phyloP scores from a whole-genome alignment of 2,113 vertebrate species.

The Caracal caracal region DNA sequence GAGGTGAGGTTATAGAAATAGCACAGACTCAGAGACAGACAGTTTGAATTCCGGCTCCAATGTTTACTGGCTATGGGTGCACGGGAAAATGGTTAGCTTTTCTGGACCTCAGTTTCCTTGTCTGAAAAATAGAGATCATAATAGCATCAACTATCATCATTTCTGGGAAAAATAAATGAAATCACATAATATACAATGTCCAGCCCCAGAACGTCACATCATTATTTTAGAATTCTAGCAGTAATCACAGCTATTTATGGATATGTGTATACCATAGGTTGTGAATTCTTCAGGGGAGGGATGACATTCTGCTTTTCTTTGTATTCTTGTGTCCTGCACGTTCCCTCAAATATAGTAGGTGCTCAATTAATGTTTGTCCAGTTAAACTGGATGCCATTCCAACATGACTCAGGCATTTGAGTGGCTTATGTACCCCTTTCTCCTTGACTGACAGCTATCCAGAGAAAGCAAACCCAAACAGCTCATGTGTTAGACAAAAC shows the following conservation, averaged over 20 bases:
- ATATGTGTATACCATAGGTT: neutral
- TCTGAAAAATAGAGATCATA: neutral
- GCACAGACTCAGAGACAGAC: neutral
- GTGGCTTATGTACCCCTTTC: neutral
- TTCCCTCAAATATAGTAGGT: neutral
- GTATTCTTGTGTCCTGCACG: neutral
- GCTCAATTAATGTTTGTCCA: neutral
- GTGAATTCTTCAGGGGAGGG: neutral
- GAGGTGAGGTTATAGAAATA: neutral
- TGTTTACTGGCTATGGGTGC: neutral
- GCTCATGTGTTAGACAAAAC: neutral
- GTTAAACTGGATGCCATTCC: neutral
- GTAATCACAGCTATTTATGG: neutral
- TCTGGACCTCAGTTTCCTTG: neutral
- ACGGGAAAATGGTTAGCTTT: neutral
- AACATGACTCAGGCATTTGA: neutral
- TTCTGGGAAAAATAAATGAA: neutral
- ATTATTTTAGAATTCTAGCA: neutral
- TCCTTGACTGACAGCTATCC: neutral
- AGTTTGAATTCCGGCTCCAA: neutral
- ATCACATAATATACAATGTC: neutral
- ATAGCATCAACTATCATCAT: neutral
- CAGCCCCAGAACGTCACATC: neutral
- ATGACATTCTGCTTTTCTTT: neutral
- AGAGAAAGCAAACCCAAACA: constrained; percentile 36